Conservation (phyloP, 2,888 invertebrate species). For the Trilocha varians region DNA sequence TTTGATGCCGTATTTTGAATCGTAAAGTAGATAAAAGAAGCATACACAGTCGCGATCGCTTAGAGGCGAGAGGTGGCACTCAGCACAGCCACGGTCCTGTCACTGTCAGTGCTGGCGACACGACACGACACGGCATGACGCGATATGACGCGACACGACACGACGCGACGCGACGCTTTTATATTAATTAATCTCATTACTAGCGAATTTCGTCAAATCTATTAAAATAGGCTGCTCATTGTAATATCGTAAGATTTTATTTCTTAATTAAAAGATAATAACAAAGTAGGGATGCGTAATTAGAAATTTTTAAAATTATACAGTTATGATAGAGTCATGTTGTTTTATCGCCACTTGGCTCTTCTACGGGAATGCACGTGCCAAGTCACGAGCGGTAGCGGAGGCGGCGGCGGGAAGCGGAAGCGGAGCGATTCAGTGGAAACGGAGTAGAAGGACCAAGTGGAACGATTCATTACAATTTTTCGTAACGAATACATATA, state of each 20-base stretch:
- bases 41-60: conserved; percentile 61
- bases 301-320: conserved; percentile 74
- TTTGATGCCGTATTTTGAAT: conserved; percentile 69
- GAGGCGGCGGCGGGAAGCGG: conserved; percentile 9
- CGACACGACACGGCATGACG: conserved; percentile 13
- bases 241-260: conserved; percentile 71
- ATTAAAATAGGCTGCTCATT: conserved; percentile 72
- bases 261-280: conserved; percentile 73
- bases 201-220: conserved; percentile 69
- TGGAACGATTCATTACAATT: conserved; percentile 52
- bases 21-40: conserved; percentile 64
- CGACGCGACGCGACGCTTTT: conserved; percentile 50
- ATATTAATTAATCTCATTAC: conserved; percentile 65
- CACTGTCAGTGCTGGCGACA: conserved; percentile 8
- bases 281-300: conserved; percentile 73
- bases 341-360: conserved; percentile 50
- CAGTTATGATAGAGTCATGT: conserved; percentile 68
- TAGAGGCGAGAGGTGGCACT: conserved; percentile 22
- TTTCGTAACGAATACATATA: conserved; percentile 72
- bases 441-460: conserved; percentile 29
- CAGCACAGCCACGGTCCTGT: conserved; percentile 32
- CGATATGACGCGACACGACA: conserved; percentile 7
- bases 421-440: conserved; percentile 9
- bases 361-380: conserved; percentile 22
- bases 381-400: conserved; percentile 7